Conservation (phyloP, 53 echinoderm and acorn worm species). For the Hippasteria phrygiana region DNA sequence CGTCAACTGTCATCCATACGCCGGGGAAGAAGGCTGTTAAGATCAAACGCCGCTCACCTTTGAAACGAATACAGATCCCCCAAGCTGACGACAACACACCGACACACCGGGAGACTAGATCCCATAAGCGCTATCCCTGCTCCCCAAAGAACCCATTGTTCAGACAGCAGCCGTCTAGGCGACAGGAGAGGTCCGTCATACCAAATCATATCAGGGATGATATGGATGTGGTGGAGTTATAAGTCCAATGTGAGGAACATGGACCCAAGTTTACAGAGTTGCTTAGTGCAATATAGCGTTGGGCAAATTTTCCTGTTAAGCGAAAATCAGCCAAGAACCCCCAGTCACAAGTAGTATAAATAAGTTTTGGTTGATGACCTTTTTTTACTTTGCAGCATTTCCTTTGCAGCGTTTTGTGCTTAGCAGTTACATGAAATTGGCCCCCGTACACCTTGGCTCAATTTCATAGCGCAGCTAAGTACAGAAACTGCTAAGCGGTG, state of each 20-base stretch:
- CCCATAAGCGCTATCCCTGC: conserved; percentile 78
- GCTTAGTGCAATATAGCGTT: not conserved
- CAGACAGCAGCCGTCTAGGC: conserved; percentile 23
- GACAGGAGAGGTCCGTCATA: conserved; percentile 62
- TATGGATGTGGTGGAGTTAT: conserved; percentile 49
- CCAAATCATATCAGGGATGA: conserved; percentile 72
- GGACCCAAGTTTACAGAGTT: not conserved
- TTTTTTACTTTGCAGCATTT: too few relatives aligned
- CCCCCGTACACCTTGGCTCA: too few relatives aligned
- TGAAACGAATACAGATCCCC: conserved; percentile 52
- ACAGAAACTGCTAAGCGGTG: too few relatives aligned
- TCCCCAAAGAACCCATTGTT: conserved; percentile 85
- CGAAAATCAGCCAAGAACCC: too few relatives aligned
- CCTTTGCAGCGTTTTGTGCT: too few relatives aligned
- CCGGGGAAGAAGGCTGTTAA: conserved; percentile 33
- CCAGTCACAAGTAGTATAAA: too few relatives aligned
- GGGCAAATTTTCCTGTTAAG: too few relatives aligned
- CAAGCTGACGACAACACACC: conserved; percentile 15
- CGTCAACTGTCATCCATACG: conserved; percentile 53
- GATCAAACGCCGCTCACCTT: conserved; percentile 51
- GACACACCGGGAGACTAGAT: conserved; percentile 23
- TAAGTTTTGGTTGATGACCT: too few relatives aligned
- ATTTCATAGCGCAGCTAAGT: too few relatives aligned
- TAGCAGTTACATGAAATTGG: too few relatives aligned
- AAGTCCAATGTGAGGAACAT: not conserved